Evolutionary conservation across 2,888 invertebrate genomes (phyloP).

Genomic region (Onthophagus sagittarius): DNA sequence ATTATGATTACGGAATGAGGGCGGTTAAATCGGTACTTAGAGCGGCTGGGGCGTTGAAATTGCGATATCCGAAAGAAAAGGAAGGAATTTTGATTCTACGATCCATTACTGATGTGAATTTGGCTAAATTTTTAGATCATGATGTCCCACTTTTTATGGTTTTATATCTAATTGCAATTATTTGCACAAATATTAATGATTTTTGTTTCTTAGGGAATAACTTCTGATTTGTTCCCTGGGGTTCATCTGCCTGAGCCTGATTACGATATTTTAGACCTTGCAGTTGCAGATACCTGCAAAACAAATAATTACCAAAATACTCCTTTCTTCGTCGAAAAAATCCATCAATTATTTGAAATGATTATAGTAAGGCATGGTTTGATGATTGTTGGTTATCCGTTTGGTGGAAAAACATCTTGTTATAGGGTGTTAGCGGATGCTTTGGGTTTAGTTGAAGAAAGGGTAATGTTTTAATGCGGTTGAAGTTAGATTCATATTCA

Average conservation of each 20-base stretch:
- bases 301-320: constrained; percentile 79
- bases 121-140: constrained; percentile 88
- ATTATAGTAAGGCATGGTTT: constrained; percentile 91
- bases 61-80: constrained; percentile 81
- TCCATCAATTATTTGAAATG: constrained; percentile 92
- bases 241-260: constrained; percentile 74
- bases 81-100: constrained; percentile 84
- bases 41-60: constrained; percentile 86
- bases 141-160: constrained; percentile 84
- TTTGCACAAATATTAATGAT: not conserved
- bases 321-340: constrained; percentile 80
- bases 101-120: constrained; percentile 90
- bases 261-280: constrained; percentile 66
- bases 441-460: constrained; percentile 71
- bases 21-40: constrained; percentile 91
- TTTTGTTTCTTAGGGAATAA: constrained; percentile 71
- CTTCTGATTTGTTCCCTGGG: constrained; percentile 91
- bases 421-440: constrained; percentile 81
- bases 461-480: constrained; percentile 46
- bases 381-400: constrained; percentile 89
- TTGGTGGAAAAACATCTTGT: constrained; percentile 87
- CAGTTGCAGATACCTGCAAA: constrained; percentile 62
- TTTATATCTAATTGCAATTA: not conserved
- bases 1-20: constrained; percentile 97
- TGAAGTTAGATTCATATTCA: no score